Conservation (phyloP, 2,113 vertebrate genomes). For the Barnardius zonarius region DNA sequence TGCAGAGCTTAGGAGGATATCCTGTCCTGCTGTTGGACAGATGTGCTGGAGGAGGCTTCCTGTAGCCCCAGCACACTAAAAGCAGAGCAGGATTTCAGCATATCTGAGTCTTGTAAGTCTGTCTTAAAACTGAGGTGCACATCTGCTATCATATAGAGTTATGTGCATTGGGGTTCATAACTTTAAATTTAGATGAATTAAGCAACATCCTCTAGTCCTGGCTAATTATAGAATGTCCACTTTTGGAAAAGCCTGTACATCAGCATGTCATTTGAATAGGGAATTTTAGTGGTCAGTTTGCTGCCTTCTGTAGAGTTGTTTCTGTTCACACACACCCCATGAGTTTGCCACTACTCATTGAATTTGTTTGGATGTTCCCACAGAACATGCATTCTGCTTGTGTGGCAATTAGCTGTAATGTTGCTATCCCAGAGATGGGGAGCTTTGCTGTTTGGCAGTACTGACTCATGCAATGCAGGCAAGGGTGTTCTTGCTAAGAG, state of each 20-base stretch:
- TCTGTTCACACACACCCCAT: background rate
- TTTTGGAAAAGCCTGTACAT: background rate
- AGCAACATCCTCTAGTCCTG: background rate
- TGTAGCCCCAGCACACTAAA: background rate
- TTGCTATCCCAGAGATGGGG: background rate
- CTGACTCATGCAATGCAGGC: background rate
- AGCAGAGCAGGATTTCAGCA: background rate
- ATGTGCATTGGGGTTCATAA: background rate
- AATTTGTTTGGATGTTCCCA: background rate
- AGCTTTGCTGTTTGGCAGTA: conserved; percentile 17
- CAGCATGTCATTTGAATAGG: background rate
- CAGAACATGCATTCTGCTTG: background rate
- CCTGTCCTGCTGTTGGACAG: conserved; percentile 5
- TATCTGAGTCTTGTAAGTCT: background rate
- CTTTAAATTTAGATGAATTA: background rate
- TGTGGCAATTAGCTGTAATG: background rate
- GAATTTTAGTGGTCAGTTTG: background rate
- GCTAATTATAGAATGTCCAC: background rate
- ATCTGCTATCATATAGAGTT: background rate
- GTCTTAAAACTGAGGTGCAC: background rate
- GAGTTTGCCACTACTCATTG: background rate
- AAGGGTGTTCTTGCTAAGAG: background rate
- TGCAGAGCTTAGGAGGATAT: background rate
- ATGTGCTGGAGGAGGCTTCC: background rate
- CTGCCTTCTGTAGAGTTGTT: background rate